Evolutionary conservation across 2,888 invertebrate genomes (phyloP), one percentile per base, ranked within the genome.

Genomic region (Callyntrura sp.): DNA sequence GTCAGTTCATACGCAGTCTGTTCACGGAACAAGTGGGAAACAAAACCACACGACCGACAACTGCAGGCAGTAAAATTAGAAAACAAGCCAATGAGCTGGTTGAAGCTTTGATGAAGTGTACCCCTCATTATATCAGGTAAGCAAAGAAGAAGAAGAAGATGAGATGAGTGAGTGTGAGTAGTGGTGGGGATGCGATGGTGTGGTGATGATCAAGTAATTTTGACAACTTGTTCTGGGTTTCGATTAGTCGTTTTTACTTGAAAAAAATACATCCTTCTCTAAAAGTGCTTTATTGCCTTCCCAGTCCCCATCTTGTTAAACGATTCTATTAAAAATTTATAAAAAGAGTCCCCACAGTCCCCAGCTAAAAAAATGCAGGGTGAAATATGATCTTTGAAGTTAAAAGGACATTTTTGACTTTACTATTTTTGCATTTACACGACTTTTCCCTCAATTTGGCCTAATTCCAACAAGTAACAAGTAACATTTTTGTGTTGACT

Each of bases 1-100:
- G 96, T 94, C 93, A 94, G 0, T 96, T 96, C 94, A 95, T 96
- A 28, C 94, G 95, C 23, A 94, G 94, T 57, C 94, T 97, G 48
- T 97, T 96, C 94, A 96, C 96, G 6, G 96, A 96, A 87, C 95
- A 95, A 90, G 94, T 95, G 9, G 93, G 90, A 43, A 94, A 94
- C 28, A 89, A 92, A 35, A 94, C 94, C 17, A 94, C 94, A 70
- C 94, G 96, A 90, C 96, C 96, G 5, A 96, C 96, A 6, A 96
- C 96, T 2, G 96, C 96, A 25, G 96, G 96, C 73, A 96, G 94
- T 88, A 97, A 97, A 94, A 97, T 96, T 92, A 95, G 96, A 94
- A 95, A 95, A 62, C 96, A 96, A 94, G 96, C 96, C 17, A 96
- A 96, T 94, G 95, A 95, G 90, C 94, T 96, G 85, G 96, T 96